Conservation (phyloP, 1,140 invertebrate genomes). For the Harpegnathos saltator region DNA sequence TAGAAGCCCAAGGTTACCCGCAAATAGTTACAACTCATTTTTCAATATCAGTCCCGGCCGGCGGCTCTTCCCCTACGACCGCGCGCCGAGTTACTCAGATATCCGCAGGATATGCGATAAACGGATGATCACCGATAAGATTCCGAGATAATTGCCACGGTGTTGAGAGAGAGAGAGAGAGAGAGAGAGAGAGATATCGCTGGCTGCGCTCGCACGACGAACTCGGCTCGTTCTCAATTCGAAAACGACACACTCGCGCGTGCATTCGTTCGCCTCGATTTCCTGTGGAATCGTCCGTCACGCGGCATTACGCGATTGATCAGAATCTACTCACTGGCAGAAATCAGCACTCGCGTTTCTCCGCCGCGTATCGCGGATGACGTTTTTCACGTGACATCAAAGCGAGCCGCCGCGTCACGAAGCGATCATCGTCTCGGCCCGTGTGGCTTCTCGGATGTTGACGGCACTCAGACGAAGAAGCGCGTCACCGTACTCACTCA, state of each 20-base stretch:
- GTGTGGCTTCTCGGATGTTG: background rate
- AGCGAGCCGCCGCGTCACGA: background rate
- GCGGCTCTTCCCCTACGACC: background rate
- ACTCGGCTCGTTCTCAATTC: background rate
- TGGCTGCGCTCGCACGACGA: background rate
- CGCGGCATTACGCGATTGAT: background rate
- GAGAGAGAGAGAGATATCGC: no score
- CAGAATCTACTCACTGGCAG: background rate
- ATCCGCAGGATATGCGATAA: background rate
- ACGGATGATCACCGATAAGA: conserved; percentile 33
- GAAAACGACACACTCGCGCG: background rate
- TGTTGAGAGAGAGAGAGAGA: no score
- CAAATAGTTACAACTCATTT: conserved; percentile 14
- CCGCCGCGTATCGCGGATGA: background rate
- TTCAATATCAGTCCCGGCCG: conserved; percentile 8
- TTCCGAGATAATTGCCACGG: conserved; percentile 1
- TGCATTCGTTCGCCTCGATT: background rate
- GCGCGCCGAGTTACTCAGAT: background rate
- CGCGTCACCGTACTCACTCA: background rate
- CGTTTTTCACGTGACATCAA: background rate
- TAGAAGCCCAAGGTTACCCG: conserved; percentile 37
- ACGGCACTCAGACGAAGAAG: background rate
- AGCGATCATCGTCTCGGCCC: conserved; percentile 3
- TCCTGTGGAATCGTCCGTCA: background rate
- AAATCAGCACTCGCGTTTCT: background rate